Percentiles rank a stretch among this genome's conserved stretches.
These are phyloP conservation scores for Spondyliosoma cantharus DNA, from an alignment of 2,797 vertebrate genomes.

Conservation along the genomic window DNA sequence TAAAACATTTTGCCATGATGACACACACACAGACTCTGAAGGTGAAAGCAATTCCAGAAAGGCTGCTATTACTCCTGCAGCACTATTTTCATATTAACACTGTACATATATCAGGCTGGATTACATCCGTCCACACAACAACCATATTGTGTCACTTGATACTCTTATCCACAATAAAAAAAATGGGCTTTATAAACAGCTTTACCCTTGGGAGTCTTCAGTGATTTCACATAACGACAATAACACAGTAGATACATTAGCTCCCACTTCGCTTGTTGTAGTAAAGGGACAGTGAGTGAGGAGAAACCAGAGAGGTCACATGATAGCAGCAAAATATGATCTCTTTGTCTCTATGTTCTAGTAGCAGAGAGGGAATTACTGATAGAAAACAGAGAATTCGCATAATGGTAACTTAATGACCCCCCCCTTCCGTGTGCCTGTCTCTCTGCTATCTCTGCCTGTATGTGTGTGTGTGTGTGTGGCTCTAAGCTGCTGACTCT, in stretches of 20 bases:
- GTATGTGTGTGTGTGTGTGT: not conserved
- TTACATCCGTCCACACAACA: not conserved
- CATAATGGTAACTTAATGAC: conserved; percentile 45
- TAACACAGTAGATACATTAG: conserved; percentile 8
- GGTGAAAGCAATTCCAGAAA: too few relatives aligned
- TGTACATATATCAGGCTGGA: conserved; percentile 1
- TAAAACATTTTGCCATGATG: too few relatives aligned
- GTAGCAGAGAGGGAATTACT: conserved; percentile 8
- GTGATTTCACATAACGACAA: conserved; percentile 25
- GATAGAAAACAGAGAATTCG: conserved; percentile 27
- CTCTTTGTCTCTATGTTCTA: conserved; percentile 27
- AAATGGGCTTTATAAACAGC: not conserved
- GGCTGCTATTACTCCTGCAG: not conserved
- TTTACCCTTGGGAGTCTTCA: conserved; percentile 21
- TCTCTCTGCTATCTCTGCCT: conserved; percentile 16
- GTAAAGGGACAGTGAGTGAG: conserved; percentile 28
- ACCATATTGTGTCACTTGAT: not conserved
- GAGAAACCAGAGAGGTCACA: conserved; percentile 34
- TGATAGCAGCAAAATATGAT: conserved; percentile 29
- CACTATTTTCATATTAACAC: not conserved
- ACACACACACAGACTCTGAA: too few relatives aligned
- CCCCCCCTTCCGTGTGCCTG: not conserved
- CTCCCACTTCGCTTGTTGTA: conserved; percentile 25
- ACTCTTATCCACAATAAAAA: conserved; percentile 9
- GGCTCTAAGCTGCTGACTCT: conserved; percentile 60